These are phyloP conservation scores for Saccostrea echinata DNA, from an alignment of 1,140 invertebrate genomes.

Conservation along the genomic window DNA sequence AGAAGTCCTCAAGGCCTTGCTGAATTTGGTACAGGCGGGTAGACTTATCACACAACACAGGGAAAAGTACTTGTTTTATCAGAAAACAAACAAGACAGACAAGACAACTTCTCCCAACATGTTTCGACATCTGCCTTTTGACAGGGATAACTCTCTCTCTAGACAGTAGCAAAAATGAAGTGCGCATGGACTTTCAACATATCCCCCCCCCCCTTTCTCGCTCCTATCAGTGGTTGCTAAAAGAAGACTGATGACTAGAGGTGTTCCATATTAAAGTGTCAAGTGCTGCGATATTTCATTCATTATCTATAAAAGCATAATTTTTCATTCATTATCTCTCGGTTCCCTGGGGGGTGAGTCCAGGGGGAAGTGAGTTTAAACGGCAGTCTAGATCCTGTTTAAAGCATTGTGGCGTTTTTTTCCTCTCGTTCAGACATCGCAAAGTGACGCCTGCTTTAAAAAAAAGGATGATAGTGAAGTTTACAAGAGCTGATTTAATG, in stretches of 20 bases:
- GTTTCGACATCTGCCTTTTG: constrained; percentile 22
- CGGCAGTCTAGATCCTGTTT: constrained; percentile 19
- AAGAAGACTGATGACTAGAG: constrained; percentile 50
- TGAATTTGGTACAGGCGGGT: constrained; percentile 13
- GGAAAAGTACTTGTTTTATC: constrained; percentile 39
- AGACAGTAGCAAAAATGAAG: background rate
- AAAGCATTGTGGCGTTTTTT: background rate
- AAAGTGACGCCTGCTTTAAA: constrained; percentile 14
- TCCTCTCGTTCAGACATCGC: constrained; percentile 23
- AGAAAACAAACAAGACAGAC: constrained; percentile 9
- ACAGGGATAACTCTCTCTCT: constrained; percentile 29
- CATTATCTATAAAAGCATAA: constrained; percentile 56
- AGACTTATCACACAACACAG: constrained; percentile 17
- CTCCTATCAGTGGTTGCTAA: constrained; percentile 39
- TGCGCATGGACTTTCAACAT: background rate
- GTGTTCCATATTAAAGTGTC: constrained; percentile 45
- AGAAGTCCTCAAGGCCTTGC: background rate
- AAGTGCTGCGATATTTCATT: constrained; percentile 53
- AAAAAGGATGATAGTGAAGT: constrained; percentile 29
- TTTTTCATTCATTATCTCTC: constrained; percentile 60
- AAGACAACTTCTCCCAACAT: constrained; percentile 33
- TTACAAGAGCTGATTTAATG: constrained; percentile 36
- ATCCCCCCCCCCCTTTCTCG: background rate
- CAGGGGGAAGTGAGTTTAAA: constrained; percentile 15
- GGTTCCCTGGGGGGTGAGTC: constrained; percentile 41